Evolutionary conservation across 2,888 invertebrate species (phyloP).

Genomic region (Macropis europaea): DNA sequence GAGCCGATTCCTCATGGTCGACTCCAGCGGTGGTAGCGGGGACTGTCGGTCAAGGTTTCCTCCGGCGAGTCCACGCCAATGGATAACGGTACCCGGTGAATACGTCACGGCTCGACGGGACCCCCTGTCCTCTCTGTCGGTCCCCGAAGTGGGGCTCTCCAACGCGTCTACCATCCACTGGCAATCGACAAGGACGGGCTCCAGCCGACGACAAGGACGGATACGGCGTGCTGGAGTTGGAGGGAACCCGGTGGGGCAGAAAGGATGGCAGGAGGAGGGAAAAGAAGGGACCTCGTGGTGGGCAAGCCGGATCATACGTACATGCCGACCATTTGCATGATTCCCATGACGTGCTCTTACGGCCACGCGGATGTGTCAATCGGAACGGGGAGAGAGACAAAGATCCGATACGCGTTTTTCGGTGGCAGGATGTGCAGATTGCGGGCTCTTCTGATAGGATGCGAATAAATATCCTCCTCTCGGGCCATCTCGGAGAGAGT

Average conservation of each 20-base stretch:
- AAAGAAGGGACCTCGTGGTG: conserved; percentile 27
- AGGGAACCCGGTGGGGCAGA: conserved; percentile 11
- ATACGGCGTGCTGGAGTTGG: conserved; percentile 28
- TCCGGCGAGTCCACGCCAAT: conserved; percentile 68
- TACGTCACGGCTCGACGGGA: conserved; percentile 71
- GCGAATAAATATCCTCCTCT: conserved; percentile 4
- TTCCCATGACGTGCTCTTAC: conserved; percentile 65
- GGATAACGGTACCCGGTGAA: conserved; percentile 76
- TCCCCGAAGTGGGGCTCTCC: conserved; percentile 48
- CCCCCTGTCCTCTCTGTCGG: conserved; percentile 51
- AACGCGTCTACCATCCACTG: conserved; percentile 48
- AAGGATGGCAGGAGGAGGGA: conserved; percentile 8
- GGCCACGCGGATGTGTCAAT: conserved; percentile 70
- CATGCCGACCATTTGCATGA: conserved; percentile 68
- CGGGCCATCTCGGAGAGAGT: background rate
- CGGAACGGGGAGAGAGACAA: conserved; percentile 34
- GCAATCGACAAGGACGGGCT: conserved; percentile 64
- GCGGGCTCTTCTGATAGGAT: background rate
- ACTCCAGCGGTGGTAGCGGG: conserved; percentile 3
- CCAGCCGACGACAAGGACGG: conserved; percentile 63
- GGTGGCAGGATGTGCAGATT: conserved; percentile 35
- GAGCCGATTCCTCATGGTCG: conserved; percentile 5
- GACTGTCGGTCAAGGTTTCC: background rate
- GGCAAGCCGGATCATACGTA: conserved; percentile 27
- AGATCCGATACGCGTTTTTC: conserved; percentile 36